Conservation (phyloP, 2,113 vertebrate species). For the western clawed frog (Xenopus tropicalis) region DNA sequence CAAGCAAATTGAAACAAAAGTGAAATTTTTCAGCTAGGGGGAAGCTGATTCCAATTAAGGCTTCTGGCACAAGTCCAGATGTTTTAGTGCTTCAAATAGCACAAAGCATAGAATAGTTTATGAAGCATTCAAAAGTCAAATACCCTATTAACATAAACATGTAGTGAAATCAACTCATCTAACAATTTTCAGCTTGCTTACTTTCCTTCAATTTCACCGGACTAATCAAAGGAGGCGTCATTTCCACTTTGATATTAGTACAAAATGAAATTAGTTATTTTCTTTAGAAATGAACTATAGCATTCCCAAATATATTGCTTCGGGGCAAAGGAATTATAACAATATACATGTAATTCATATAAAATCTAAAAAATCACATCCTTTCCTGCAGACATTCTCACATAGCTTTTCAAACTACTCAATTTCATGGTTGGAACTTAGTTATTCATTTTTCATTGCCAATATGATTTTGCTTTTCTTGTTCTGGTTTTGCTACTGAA, state of each 20-base stretch:
- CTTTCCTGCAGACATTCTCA: neutral
- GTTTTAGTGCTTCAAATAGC: conserved; percentile 76
- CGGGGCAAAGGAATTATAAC: conserved; percentile 33
- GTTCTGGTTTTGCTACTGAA: neutral
- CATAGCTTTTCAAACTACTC: conserved; percentile 17
- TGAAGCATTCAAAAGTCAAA: conserved; percentile 85
- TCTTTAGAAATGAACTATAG: conserved; percentile 34
- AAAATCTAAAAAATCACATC: conserved; percentile 20
- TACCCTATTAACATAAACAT: conserved; percentile 80
- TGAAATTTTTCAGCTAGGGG: conserved; percentile 73
- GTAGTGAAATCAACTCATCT: conserved; percentile 72
- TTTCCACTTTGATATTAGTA: conserved; percentile 51
- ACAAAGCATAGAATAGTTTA: conserved; percentile 76
- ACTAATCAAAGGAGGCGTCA: conserved; percentile 62
- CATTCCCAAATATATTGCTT: conserved; percentile 44
- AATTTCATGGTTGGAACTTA: conserved; percentile 24
- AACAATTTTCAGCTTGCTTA: conserved; percentile 68
- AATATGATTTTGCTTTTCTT: neutral
- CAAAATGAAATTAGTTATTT: conserved; percentile 58
- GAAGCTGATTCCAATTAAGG: conserved; percentile 81
- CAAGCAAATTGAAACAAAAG: conserved; percentile 71
- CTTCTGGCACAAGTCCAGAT: conserved; percentile 75
- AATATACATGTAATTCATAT: conserved; percentile 34
- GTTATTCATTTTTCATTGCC: conserved; percentile 4
- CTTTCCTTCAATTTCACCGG: conserved; percentile 60